Percentiles rank a stretch among this genome's conserved stretches.
Conservation (phyloP, 2,888 invertebrate species). For the Drosophila nr. perissopoda region DNA sequence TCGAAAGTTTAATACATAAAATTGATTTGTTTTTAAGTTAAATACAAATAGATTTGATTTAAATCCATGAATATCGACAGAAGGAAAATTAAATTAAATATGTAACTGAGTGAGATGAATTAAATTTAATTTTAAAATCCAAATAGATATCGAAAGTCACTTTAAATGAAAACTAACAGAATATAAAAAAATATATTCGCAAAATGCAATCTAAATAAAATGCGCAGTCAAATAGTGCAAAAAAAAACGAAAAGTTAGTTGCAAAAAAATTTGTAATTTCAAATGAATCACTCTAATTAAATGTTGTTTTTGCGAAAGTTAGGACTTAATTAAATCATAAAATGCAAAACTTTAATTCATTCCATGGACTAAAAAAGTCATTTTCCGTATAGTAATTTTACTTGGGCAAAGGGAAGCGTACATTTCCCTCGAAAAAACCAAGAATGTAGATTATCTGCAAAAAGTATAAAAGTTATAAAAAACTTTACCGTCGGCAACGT, state of each 20-base stretch:
- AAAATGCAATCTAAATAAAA: background rate
- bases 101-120: background rate
- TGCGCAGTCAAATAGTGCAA: background rate
- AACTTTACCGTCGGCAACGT: slow-evolving; percentile 48
- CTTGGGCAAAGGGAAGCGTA: slow-evolving; percentile 45
- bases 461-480: slow-evolving; percentile 39
- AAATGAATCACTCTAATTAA: background rate
- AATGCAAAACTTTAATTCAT: background rate
- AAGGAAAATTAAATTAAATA: background rate
- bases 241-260: background rate
- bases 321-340: slow-evolving; percentile 4
- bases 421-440: slow-evolving; percentile 40
- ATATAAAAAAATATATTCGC: background rate
- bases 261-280: background rate
- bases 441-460: slow-evolving; percentile 62
- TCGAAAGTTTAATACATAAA: background rate
- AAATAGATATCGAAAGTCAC: background rate
- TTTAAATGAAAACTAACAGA: background rate
- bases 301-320: background rate
- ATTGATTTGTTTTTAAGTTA: background rate
- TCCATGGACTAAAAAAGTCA: background rate
- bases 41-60: background rate
- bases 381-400: slow-evolving; percentile 19
- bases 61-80: background rate
- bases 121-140: background rate